Conservation (phyloP, 2,888 invertebrate species). For the Drosophila fungiperda region DNA sequence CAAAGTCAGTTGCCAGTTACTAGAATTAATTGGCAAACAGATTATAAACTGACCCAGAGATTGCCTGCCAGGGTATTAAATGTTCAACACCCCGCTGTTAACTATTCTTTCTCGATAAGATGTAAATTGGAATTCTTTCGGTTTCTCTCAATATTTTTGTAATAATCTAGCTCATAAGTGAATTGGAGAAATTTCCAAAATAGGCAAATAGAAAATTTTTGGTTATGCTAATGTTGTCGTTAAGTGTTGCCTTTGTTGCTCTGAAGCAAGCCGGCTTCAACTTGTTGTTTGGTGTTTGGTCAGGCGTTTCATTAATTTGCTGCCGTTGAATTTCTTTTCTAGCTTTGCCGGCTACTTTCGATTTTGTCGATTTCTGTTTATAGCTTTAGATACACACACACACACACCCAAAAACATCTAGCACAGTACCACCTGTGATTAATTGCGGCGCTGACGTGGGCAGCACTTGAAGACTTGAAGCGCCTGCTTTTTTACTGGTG, state of each 20-base stretch:
- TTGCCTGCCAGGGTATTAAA: not conserved
- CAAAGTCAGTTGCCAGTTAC: not conserved
- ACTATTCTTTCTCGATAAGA: slow-evolving; percentile 2
- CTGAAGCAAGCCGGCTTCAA: slow-evolving; percentile 9
- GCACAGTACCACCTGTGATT: slow-evolving; percentile 29
- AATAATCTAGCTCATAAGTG: slow-evolving; percentile 47
- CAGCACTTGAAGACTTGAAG: slow-evolving; percentile 13
- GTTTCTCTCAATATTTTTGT: slow-evolving; percentile 35
- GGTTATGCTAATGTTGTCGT: slow-evolving; percentile 60
- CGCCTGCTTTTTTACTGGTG: slow-evolving; percentile 24
- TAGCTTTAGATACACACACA: slow-evolving; percentile 35
- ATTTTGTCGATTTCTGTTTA: slow-evolving; percentile 47
- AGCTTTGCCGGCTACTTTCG: slow-evolving; percentile 51
- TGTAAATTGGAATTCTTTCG: slow-evolving; percentile 36
- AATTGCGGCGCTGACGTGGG: slow-evolving; percentile 49
- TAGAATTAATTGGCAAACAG: not conserved
- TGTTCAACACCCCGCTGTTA: not conserved
- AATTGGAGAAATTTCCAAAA: slow-evolving; percentile 29
- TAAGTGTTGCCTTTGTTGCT: slow-evolving; percentile 5
- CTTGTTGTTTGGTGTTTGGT: slow-evolving; percentile 26
- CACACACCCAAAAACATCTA: not conserved
- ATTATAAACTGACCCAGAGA: not conserved
- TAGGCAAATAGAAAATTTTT: slow-evolving; percentile 40
- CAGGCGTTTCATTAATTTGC: slow-evolving; percentile 50
- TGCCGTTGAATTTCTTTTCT: slow-evolving; percentile 45